These are phyloP conservation scores for Brachyptera risi DNA, from an alignment of 2,888 invertebrate genomes.

Conservation along the genomic window DNA sequence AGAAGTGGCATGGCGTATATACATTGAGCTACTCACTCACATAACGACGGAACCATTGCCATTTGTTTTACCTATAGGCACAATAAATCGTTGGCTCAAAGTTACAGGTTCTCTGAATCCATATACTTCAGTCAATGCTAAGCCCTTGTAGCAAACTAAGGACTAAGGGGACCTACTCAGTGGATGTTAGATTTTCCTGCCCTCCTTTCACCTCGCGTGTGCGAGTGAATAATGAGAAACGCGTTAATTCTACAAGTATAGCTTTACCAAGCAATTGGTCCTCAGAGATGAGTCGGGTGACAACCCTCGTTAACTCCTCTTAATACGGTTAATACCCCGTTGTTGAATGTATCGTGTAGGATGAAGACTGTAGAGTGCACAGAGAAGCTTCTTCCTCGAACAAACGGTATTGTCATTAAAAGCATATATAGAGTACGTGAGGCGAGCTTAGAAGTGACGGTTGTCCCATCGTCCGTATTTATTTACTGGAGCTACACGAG, in stretches of 20 bases:
- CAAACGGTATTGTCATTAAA: no score
- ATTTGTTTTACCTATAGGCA: slow-evolving; percentile 1
- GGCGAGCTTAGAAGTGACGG: no score
- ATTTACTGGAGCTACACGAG: no score
- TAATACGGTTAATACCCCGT: no score
- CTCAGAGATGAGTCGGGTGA: slow-evolving; percentile 5
- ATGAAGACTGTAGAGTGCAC: no score
- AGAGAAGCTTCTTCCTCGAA: no score
- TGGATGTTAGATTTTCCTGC: neutral
- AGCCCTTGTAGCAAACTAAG: neutral
- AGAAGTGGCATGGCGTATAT: neutral
- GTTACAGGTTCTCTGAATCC: neutral
- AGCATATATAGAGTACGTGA: no score
- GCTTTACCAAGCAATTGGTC: neutral
- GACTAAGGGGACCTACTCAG: neutral
- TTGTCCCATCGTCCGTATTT: no score
- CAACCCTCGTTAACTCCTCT: neutral
- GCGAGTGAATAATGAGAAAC: slow-evolving; percentile 19
- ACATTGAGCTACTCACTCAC: neutral
- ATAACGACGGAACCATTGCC: slow-evolving; percentile 1
- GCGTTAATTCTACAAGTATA: neutral
- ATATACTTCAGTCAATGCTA: slow-evolving; percentile 6
- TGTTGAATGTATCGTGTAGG: no score
- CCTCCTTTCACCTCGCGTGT: neutral
- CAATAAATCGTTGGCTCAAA: neutral